Evolutionary conservation across 1,140 invertebrate species (phyloP), one percentile per base, ranked within the genome.

Genomic region (Plectrocnemia conspersa): DNA sequence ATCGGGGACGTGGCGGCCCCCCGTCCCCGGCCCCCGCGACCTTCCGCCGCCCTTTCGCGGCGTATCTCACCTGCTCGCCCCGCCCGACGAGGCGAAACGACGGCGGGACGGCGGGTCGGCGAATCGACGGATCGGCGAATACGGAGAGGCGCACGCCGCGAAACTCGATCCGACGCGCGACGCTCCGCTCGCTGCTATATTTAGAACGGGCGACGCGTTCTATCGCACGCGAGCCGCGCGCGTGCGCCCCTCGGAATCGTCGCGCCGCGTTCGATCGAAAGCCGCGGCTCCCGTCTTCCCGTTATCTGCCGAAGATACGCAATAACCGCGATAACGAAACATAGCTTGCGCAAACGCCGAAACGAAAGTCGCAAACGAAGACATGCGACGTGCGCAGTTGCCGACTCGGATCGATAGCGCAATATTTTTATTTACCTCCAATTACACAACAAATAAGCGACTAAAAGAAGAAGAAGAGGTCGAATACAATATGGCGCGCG

Each of bases 91-190:
- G 46, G 3, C 18, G 46, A 2, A 19, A 27, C 2, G 45, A n/a
- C n/a, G 46, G 11, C n/a, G 27, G 21, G 19, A n/a, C 27, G 27
- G 46, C 15, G 16, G 29, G 2, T 4, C 24, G 29, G 24, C 24
- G 27, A 4, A 32, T 11, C 11, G 13, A 27, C 5, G 25, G 13
- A 70, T 35, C 70, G 69, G 46, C 68, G 65, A 10, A 68, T 70
- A 46, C 69, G 68, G 38, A 65, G 68, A 54, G 66, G 16, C 70
- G 66, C 23, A 64, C 53, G 63, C 7, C 64, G 65, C 18, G 44
- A 15, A 21, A 44, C 23, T 27, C 53, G 35, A 21, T 13, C 32
- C 64, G 61, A 6, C 58, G 59, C 2, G 64, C 65, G 1, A 64
- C 62, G 15, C 63, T 64, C 7, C 65, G 60, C 19, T 65, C 64